A percentile compares a stretch with the other conserved stretches of the same genome.
phyloP scores from a whole-genome alignment of 2,797 vertebrate genomes.

The Cynodonichthys magdalenae region DNA sequence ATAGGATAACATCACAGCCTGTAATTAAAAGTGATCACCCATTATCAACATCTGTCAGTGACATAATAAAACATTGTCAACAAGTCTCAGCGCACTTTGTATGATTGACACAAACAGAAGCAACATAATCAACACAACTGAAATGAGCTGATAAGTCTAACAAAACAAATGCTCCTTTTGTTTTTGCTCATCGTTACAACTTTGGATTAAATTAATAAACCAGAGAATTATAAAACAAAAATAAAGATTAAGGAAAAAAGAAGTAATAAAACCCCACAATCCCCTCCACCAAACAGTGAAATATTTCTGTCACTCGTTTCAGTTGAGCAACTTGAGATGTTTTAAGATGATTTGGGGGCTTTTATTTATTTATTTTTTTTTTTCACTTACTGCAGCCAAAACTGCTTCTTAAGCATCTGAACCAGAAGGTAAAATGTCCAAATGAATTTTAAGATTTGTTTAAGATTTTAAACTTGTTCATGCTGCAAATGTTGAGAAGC shows the following conservation, averaged over 20 bases:
- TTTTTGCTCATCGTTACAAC: neutral
- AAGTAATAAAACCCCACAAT: slow-evolving; percentile 9
- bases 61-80: neutral
- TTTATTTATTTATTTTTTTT: no score
- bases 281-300: slow-evolving; percentile 23
- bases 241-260: slow-evolving; percentile 4
- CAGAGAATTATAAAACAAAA: neutral
- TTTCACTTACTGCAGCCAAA: slow-evolving; percentile 25
- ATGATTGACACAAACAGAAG: slow-evolving; percentile 21
- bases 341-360: slow-evolving; percentile 35
- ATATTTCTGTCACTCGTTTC: slow-evolving; percentile 28
- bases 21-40: slow-evolving; percentile 33
- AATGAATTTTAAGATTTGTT: no score
- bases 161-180: neutral
- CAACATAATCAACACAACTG: neutral
- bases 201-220: neutral
- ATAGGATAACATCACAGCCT: slow-evolving; percentile 21
- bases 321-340: slow-evolving; percentile 26
- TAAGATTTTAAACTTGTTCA: slow-evolving; percentile 8
- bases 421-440: slow-evolving; percentile 6
- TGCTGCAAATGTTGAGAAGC: slow-evolving; percentile 6
- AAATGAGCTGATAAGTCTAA: slow-evolving; percentile 4
- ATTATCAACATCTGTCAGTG: slow-evolving; percentile 18
- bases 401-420: slow-evolving; percentile 33
- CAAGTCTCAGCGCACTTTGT: slow-evolving; percentile 4